Evolutionary conservation across 1,140 invertebrate genomes (phyloP).

Genomic region (Megalopta genalis): DNA sequence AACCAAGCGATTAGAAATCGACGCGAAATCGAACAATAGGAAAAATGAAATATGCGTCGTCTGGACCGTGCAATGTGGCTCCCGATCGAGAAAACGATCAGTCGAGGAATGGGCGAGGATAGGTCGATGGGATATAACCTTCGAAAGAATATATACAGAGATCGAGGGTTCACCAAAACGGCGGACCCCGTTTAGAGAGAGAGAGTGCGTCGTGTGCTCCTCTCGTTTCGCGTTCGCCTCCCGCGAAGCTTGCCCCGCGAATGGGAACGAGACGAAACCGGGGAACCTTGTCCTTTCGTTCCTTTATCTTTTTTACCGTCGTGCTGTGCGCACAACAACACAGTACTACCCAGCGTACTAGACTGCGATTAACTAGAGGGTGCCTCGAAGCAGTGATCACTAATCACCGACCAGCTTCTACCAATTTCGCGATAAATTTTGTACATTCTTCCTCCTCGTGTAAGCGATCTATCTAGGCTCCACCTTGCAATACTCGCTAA

Average conservation of each 20-base stretch:
- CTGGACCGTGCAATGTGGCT: neutral
- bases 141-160: neutral
- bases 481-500: constrained; percentile 34
- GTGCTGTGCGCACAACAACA: constrained; percentile 41
- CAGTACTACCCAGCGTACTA: constrained; percentile 78
- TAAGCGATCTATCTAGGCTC: constrained; percentile 53
- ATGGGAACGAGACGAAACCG: constrained; percentile 38
- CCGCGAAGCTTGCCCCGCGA: neutral
- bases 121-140: neutral
- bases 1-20: constrained; percentile 17
- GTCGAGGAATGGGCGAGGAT: neutral
- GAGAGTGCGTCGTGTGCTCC: neutral
- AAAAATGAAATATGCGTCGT: constrained; percentile 7
- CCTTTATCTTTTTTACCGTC: neutral
- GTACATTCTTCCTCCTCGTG: constrained; percentile 49
- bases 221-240: neutral
- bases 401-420: constrained; percentile 60
- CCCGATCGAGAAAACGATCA: neutral
- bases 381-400: constrained; percentile 69
- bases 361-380: constrained; percentile 72
- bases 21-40: constrained; percentile 10
- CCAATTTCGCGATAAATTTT: constrained; percentile 63
- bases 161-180: neutral
- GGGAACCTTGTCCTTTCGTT: constrained; percentile 1
- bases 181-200: constrained; percentile 1